These are phyloP conservation scores for Eufriesea mexicana DNA, from an alignment of 1,140 invertebrate genomes.

Conservation along the genomic window DNA sequence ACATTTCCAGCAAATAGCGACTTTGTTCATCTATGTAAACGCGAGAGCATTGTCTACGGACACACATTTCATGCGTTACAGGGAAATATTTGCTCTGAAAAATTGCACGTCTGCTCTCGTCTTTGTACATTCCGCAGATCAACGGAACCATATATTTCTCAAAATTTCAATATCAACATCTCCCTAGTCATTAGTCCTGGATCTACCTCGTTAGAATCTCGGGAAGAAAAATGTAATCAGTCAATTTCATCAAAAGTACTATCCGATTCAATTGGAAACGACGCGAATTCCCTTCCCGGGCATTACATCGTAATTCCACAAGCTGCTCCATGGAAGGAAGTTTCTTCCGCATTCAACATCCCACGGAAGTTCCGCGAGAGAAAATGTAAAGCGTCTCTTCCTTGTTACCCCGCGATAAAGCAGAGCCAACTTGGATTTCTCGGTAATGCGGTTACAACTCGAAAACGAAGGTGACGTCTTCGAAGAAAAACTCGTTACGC, in stretches of 20 bases:
- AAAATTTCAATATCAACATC: background rate
- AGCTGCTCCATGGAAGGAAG: background rate
- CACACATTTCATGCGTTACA: background rate
- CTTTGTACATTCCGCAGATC: background rate
- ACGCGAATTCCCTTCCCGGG: slow-evolving; percentile 11
- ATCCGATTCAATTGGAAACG: background rate
- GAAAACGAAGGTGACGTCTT: background rate
- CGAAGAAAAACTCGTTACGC: background rate
- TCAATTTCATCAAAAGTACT: background rate
- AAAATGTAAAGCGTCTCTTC: background rate
- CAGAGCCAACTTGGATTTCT: background rate
- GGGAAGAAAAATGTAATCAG: background rate
- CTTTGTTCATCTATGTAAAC: background rate
- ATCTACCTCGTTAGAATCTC: no score
- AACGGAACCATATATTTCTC: background rate
- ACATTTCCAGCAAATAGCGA: background rate
- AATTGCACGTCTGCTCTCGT: background rate
- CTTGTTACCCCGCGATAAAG: background rate
- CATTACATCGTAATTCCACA: slow-evolving; percentile 26
- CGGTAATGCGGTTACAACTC: background rate
- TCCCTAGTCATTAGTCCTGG: no score
- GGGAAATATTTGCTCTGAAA: background rate
- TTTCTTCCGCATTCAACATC: background rate
- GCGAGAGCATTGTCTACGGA: background rate
- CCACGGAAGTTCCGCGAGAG: background rate